Evolutionary conservation across 2,113 vertebrate genomes (phyloP), one percentile per base, ranked within the genome.

Genomic region (Oreamnos americanus): DNA sequence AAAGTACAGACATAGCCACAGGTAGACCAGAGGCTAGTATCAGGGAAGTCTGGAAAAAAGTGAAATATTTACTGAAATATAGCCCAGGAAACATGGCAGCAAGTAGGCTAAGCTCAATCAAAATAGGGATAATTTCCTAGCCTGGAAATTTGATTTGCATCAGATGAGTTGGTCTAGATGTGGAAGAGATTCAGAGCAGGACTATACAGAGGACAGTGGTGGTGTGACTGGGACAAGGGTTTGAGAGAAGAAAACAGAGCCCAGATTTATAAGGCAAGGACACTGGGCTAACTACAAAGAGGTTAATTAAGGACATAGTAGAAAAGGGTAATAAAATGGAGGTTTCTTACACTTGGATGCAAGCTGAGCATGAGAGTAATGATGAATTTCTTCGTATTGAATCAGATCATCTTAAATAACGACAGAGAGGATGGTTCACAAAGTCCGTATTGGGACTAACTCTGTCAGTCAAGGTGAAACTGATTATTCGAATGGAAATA

Each of bases 171-270:
- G 43, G 7, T 57, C 39, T 17, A 6, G 33, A 28, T 3, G 9
- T 43, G 13, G 21, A n/a, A 84, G 82, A 28, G 11, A 28, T 83
- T 93, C 62, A 78, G 28, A 45, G 12, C 19, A 91, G 33, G 13
- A 2, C n/a, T 30, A 2, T 26, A 51, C 2, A 7, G 62, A 36
- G 11, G 7, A 2, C 33, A 30, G 43, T 60, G 36, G 71, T 64
- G 13, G 25, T 55, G 3, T 74, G 21, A 1, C 76, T 14, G 7
- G 25, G 5, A 3, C 36, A 25, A n/a, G 2, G 5, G n/a, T n/a
- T 30, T 15, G 55, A 85, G 67, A 62, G 3, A 28, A 33, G 7
- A 23, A 78, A 95, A 64, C 33, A 60, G 55, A 81, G 9, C 4
- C 33, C 13, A 19, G 8, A n/a, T 30, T 62, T 79, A 25, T 25